Evolutionary conservation across 23 tunicate genomes (phyloP).

Genomic region (Trididemnum clinides): DNA sequence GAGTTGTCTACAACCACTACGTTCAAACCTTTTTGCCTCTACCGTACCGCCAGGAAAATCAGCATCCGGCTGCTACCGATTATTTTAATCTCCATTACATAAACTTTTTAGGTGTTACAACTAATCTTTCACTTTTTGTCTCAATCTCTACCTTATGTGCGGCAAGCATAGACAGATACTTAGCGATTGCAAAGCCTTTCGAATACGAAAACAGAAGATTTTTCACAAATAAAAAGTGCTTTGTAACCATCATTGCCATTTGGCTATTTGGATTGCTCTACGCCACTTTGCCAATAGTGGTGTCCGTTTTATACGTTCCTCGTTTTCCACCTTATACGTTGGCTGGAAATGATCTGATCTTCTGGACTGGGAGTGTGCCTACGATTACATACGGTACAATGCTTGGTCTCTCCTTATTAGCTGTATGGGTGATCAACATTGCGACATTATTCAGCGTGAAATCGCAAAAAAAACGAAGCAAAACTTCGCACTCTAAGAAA

Average conservation of each 20-base stretch:
- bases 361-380: slow-evolving; percentile 41
- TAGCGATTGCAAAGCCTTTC: slow-evolving; percentile 77
- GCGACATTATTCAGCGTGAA: slow-evolving; percentile 56
- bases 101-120: slow-evolving; percentile 66
- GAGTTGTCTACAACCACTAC: slow-evolving; percentile 54
- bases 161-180: slow-evolving; percentile 80
- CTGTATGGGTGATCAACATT: slow-evolving; percentile 78
- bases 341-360: slow-evolving; percentile 52
- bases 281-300: slow-evolving; percentile 14
- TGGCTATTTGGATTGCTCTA: slow-evolving; percentile 58
- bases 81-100: slow-evolving; percentile 43
- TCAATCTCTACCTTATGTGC: slow-evolving; percentile 73
- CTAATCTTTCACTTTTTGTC: slow-evolving; percentile 50
- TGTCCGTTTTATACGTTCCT: not conserved
- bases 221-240: slow-evolving; percentile 59
- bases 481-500: not conserved
- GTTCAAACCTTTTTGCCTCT: slow-evolving; percentile 50
- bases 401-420: slow-evolving; percentile 56
- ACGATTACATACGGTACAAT: slow-evolving; percentile 50
- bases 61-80: slow-evolving; percentile 39
- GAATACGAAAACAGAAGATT: slow-evolving; percentile 57
- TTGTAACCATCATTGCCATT: slow-evolving; percentile 23
- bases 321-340: not conserved
- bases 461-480: slow-evolving; percentile 47
- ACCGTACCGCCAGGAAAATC: slow-evolving; percentile 67